Evolutionary conservation across 2,888 invertebrate genomes (phyloP).

Genomic region (Lampropteryx suffumata): DNA sequence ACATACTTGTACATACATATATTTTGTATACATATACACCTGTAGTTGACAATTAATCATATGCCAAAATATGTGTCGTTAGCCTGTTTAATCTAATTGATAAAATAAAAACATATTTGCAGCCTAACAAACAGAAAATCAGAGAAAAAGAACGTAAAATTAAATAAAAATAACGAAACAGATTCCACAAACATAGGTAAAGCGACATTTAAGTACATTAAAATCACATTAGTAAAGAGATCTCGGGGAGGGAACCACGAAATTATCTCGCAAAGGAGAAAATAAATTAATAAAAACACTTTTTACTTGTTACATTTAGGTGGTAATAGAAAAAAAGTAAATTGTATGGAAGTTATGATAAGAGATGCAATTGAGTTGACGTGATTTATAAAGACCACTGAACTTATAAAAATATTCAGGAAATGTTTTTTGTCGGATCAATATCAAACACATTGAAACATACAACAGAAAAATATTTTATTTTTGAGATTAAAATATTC

Average conservation of each 20-base stretch:
- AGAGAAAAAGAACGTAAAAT: conserved; percentile 2
- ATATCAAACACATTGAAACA: too few species aligned
- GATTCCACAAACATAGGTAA: conserved; percentile 68
- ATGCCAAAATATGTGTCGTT: too few species aligned
- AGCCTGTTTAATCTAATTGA: too few species aligned
- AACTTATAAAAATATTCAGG: too few species aligned
- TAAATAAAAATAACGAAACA: conserved; percentile 53
- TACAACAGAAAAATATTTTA: too few species aligned
- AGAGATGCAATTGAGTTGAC: conserved; percentile 39
- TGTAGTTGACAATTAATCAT: too few species aligned
- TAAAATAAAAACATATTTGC: neutral
- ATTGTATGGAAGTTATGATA: conserved; percentile 76
- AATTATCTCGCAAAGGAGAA: conserved; percentile 73
- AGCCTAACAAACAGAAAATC: too few species aligned
- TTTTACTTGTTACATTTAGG: conserved; percentile 62
- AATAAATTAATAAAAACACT: conserved; percentile 74
- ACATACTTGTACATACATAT: too few species aligned
- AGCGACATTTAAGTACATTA: conserved; percentile 77
- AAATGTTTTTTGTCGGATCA: too few species aligned
- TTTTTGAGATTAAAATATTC: too few species aligned
- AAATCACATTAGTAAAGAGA: conserved; percentile 79
- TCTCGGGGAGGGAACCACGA: conserved; percentile 62
- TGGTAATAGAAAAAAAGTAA: conserved; percentile 63
- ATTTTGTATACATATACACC: too few species aligned
- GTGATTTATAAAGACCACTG: conserved; percentile 28